Base-by-base conservation (phyloP, 2,797 vertebrate species). In the Lophius americanus region DNA sequence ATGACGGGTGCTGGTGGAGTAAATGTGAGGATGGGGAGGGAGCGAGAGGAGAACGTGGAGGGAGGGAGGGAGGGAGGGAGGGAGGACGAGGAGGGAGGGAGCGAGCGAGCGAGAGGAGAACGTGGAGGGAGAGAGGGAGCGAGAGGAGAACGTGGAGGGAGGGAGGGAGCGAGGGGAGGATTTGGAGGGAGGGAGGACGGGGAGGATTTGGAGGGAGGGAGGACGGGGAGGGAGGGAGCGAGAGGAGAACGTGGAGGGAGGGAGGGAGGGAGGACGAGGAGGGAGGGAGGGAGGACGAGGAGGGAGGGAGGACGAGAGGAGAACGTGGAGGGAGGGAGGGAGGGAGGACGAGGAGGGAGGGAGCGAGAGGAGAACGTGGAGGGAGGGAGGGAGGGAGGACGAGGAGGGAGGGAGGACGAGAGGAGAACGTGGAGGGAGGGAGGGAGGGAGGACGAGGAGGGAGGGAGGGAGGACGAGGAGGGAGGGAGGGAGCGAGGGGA, bases 301-400 rank as follows among this genome's bases (percentile, higher is more conserved):
- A 60, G 89, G 23, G 23, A 23, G 73, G 57, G 5, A 64, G 56
- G 88, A 88, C 79, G 85, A 48, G 10, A 56, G 44, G 62, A 60
- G 89, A 89, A 85, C 79, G 1, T 23, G 23, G 23, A 23, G 73
- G 57, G 5, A 64, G 56, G 88, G n/a, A n/a, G n/a, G n/a, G n/a
- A 48, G 60, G 70, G 62, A 42, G 41, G 5, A 52, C n/a, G n/a
- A n/a, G n/a, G n/a, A n/a, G n/a, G n/a, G n/a, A n/a, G n/a, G n/a
- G n/a, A n/a, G n/a, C 44, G n/a, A 48, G 10, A 56, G 44, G 62
- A 60, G 89, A 89, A 85, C 79, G 1, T 23, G 23, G 23, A 23
- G 73, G 57, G 5, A 64, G 56, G 88, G n/a, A n/a, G n/a, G n/a
- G n/a, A n/a, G n/a, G n/a, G n/a, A n/a, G n/a, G n/a, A n/a, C n/a